Base-by-base conservation (phyloP, 2,113 vertebrate genomes). In the Brachypodius melanocephalos region DNA sequence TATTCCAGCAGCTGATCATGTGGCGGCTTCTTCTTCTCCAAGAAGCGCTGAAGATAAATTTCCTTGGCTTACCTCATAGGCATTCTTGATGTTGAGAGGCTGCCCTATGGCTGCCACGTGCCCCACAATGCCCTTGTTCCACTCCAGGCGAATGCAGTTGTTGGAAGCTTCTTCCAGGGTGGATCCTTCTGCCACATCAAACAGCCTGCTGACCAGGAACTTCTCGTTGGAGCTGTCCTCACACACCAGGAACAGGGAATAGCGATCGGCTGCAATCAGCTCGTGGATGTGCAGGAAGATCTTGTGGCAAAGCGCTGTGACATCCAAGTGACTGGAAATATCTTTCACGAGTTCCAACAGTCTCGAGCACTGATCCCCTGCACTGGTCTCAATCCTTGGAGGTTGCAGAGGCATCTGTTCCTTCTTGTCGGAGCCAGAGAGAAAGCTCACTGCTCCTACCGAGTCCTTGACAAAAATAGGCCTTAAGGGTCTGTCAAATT, bases 81-180 rank as follows among this genome's bases (percentile, higher is more conserved):
- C 99, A 31, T 99, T 98, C 96, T 98, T 99, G 97, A 99, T 99
- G 94, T 99, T 99, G 88, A 99, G 98, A 16, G 98, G 99, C 80
- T 99, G 98, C 10, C 99, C 99, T 10, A 98, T 98, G 22, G 99
- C 98, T 5, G 99, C 99, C 38, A 99, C 99, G 0, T 99, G 98
- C n/a, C 99, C 99, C 96, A 99, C 99, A 21, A 99, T 99, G 96
- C 99, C 99, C 95, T 99, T 99, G 98, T 99, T 99, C 99, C 99
- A 99, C 68, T 99, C 98, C 73, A 99, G 97, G 14, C 99, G 98
- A 94, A 99, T 99, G 87, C 98, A 98, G 96, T 90, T 99, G 95
- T 98, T 99, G 71, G 98, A 99, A 38, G 99, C 98, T 91, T 99
- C 98, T 97, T 99, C 99, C 81, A 99, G 96, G 5, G 99, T 99